These are phyloP conservation scores for Bombus impatiens DNA, from an alignment of 1,140 invertebrate genomes.

Conservation along the genomic window DNA sequence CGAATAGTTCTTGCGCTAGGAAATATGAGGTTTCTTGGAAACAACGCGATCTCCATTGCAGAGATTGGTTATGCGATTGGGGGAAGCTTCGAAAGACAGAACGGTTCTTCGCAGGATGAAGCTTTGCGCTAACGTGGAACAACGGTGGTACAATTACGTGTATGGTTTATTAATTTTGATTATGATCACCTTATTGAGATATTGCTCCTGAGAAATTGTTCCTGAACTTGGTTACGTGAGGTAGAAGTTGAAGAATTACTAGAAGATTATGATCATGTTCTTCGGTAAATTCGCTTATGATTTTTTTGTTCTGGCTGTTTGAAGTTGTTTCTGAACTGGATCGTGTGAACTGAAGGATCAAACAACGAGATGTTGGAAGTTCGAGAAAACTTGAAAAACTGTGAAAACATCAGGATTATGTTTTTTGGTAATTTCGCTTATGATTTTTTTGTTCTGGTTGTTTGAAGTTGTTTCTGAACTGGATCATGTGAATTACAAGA, in stretches of 20 bases:
- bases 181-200: background rate
- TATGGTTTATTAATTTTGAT: background rate
- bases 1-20: too few relatives aligned
- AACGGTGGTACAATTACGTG: background rate
- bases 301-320: accelerated
- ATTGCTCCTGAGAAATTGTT: background rate
- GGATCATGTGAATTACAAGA: accelerated
- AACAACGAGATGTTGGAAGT: background rate
- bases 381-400: background rate
- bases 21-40: too few relatives aligned
- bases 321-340: background rate
- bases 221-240: background rate
- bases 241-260: background rate
- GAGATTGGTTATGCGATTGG: too few relatives aligned
- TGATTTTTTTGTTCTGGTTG: accelerated
- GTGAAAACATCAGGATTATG: too few relatives aligned
- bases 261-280: background rate
- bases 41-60: too few relatives aligned
- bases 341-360: accelerated
- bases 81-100: too few relatives aligned
- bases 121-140: background rate
- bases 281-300: background rate
- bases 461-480: background rate
- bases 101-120: too few relatives aligned
- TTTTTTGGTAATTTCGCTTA: too few relatives aligned